phyloP scores from a whole-genome alignment of 2,888 invertebrate genomes.

The Sphaerophoria rueppellii region DNA sequence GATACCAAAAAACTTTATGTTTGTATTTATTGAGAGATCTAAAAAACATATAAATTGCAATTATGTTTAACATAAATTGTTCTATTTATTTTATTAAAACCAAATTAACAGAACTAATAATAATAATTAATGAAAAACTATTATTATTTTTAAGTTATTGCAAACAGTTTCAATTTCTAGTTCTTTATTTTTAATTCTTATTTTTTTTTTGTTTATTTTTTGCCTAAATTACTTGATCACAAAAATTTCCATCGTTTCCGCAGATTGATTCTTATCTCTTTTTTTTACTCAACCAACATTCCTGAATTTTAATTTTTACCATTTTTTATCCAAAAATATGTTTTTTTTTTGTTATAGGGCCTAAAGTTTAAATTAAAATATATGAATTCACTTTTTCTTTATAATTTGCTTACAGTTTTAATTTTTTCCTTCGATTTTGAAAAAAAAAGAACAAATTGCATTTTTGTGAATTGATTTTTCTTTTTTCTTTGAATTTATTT shows the following conservation, averaged over 20 bases:
- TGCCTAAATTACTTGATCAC: conserved; percentile 73
- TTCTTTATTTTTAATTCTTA: conserved; percentile 38
- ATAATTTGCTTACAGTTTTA: conserved; percentile 31
- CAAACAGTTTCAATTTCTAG: conserved; percentile 56
- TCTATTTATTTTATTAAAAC: conserved; percentile 56
- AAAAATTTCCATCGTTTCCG: conserved; percentile 72
- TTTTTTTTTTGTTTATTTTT: no score
- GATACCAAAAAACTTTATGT: conserved; percentile 73
- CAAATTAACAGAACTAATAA: conserved; percentile 47
- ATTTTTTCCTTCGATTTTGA: conserved; percentile 18
- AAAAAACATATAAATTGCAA: conserved; percentile 57
- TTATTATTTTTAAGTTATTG: conserved; percentile 56
- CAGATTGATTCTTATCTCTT: conserved; percentile 58
- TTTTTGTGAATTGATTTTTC: conserved; percentile 50
- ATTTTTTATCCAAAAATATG: conserved; percentile 70
- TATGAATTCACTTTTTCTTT: conserved; percentile 25
- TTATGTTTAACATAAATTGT: conserved; percentile 71
- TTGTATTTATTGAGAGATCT: conserved; percentile 73
- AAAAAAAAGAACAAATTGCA: conserved; percentile 26
- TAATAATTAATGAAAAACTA: conserved; percentile 20
- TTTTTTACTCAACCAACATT: conserved; percentile 60
- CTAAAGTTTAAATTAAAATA: conserved; percentile 65
- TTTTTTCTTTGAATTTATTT: conserved; percentile 69
- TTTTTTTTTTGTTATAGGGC: conserved; percentile 54
- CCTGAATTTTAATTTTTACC: conserved; percentile 61